These are phyloP conservation scores for Tanypteryx hageni DNA, from an alignment of 2,888 invertebrate species.

Conservation along the genomic window DNA sequence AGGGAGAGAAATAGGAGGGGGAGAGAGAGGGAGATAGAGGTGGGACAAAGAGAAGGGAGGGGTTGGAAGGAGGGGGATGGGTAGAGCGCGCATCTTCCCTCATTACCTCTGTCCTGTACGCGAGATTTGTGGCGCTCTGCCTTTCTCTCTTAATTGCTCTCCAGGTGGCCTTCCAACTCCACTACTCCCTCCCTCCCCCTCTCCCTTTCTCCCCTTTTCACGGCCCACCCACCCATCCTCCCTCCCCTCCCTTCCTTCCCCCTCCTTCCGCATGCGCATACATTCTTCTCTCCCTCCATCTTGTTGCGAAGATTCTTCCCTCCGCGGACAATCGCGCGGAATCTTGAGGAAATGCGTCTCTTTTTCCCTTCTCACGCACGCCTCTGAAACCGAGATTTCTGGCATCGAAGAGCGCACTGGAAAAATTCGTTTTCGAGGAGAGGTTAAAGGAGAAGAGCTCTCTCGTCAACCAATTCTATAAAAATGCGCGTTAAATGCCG, in stretches of 20 bases:
- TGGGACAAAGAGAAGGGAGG: not conserved
- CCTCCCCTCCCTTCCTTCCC: not conserved
- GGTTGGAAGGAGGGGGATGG: not conserved
- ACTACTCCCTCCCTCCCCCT: not conserved
- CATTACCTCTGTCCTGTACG: conserved; percentile 50
- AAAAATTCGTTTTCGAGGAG: too few species aligned
- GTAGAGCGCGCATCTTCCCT: conserved; percentile 48
- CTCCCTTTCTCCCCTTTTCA: not conserved
- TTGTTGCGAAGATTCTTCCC: not conserved
- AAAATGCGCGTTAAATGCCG: too few species aligned
- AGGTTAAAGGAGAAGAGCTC: too few species aligned
- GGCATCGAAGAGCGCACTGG: too few species aligned
- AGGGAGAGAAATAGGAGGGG: not conserved
- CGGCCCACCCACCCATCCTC: not conserved
- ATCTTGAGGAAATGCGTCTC: not conserved
- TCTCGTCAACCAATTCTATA: too few species aligned
- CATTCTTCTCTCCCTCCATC: not conserved
- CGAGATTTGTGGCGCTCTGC: conserved; percentile 44
- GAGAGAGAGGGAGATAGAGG: not conserved
- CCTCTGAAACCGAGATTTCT: not conserved
- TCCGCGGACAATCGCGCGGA: conserved; percentile 25
- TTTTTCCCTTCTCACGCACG: not conserved
- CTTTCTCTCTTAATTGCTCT: conserved; percentile 48
- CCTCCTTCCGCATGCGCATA: not conserved
- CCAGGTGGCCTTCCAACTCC: conserved; percentile 54